Conservation (phyloP, 1,140 invertebrate species). For the Apis cerana region DNA sequence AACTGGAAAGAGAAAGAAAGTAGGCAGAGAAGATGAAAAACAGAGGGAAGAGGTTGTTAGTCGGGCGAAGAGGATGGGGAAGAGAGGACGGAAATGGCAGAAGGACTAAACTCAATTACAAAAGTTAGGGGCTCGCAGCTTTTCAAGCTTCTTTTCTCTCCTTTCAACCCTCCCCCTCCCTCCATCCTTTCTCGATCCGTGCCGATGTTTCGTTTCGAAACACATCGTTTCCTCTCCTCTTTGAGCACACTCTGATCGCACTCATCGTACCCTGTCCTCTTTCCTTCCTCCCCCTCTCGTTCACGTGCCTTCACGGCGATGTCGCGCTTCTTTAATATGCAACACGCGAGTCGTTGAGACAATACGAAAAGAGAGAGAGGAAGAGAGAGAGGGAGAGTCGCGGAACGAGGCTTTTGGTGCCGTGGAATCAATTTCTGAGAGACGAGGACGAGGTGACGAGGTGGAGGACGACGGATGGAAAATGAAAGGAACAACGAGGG, state of each 20-base stretch:
- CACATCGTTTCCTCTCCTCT: neutral
- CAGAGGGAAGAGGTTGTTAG: conserved; percentile 21
- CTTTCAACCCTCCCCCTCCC: neutral
- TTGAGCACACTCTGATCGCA: neutral
- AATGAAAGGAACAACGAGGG: conserved; percentile 20
- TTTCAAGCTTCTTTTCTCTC: conserved; percentile 32
- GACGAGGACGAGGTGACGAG: conserved; percentile 44
- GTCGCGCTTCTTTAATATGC: conserved; percentile 70
- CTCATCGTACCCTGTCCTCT: too few relatives aligned
- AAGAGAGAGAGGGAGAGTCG: conserved; percentile 17
- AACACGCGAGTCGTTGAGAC: conserved; percentile 66
- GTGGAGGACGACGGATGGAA: neutral
- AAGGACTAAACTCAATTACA: conserved; percentile 78
- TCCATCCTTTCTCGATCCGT: neutral
- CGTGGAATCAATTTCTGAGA: conserved; percentile 48
- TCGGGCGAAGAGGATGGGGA: conserved; percentile 17
- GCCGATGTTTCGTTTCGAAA: conserved; percentile 20
- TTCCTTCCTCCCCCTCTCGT: too few relatives aligned
- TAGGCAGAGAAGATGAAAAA: conserved; percentile 1
- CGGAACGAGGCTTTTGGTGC: conserved; percentile 17
- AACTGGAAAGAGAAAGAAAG: neutral
- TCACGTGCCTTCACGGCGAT: conserved; percentile 1
- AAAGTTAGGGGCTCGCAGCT: conserved; percentile 72
- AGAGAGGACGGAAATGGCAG: conserved; percentile 58
- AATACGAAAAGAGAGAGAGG: conserved; percentile 64